These are phyloP conservation scores for Drosophila aldrichi DNA, from an alignment of 2,888 invertebrate genomes.

Conservation along the genomic window DNA sequence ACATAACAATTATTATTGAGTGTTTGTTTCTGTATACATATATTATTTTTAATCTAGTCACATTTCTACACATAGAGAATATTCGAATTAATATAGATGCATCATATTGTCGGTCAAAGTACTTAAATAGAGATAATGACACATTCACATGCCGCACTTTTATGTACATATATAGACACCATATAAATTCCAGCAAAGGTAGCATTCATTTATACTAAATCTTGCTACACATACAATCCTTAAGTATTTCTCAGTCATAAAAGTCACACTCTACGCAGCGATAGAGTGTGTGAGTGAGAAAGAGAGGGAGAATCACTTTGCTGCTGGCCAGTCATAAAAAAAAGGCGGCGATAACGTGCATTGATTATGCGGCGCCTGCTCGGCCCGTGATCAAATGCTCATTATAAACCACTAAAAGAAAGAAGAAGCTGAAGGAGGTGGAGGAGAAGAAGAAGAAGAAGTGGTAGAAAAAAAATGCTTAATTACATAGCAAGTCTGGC, in stretches of 20 bases:
- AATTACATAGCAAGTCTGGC: conserved; percentile 49
- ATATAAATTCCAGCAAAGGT: conserved; percentile 8
- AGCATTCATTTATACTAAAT: background rate
- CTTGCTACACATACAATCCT: background rate
- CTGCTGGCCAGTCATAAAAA: conserved; percentile 41
- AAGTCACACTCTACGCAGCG: conserved; percentile 22
- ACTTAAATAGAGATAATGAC: background rate
- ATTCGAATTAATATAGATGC: background rate
- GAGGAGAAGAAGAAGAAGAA: background rate
- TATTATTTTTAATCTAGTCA: no score
- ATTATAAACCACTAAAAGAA: conserved; percentile 58
- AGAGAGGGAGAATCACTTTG: conserved; percentile 7
- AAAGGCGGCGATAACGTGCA: conserved; percentile 48
- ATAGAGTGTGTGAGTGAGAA: no score
- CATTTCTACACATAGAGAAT: no score
- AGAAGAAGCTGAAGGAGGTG: background rate
- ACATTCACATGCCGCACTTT: background rate
- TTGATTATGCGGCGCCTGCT: conserved; percentile 60
- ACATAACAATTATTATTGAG: no score
- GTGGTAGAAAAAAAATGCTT: conserved; percentile 42
- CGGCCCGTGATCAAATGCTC: conserved; percentile 56
- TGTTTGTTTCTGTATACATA: no score
- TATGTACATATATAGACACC: background rate
- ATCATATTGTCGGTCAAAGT: background rate
- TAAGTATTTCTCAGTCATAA: conserved; percentile 22